Percentiles rank a stretch among this genome's conserved stretches.
phyloP scores from a whole-genome alignment of 2,797 vertebrate species.

The Galaxias olidus region DNA sequence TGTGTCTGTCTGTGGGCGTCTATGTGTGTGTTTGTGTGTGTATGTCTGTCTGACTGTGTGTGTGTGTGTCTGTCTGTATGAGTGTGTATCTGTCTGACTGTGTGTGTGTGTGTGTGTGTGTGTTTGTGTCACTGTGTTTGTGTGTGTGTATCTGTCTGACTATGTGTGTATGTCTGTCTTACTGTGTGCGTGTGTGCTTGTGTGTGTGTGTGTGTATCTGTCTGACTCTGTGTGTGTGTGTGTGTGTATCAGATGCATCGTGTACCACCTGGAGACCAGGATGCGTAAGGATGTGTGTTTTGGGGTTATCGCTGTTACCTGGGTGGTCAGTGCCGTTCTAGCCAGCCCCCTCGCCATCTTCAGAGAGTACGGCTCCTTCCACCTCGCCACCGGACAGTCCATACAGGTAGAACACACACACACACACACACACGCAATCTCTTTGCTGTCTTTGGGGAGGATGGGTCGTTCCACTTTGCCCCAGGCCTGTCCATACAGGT shows the following conservation, averaged over 20 bases:
- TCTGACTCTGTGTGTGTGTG: not conserved
- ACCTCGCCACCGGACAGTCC: slow-evolving; percentile 83
- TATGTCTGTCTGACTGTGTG: too few species aligned
- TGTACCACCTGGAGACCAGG: slow-evolving; percentile 91
- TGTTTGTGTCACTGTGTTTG: too few species aligned
- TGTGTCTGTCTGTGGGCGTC: too few species aligned
- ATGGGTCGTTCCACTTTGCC: too few species aligned
- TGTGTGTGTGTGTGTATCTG: too few species aligned
- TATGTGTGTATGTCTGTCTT: not conserved
- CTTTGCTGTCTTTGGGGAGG: too few species aligned
- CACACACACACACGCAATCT: not conserved
- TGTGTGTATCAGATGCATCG: slow-evolving; percentile 75
- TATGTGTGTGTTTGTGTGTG: too few species aligned
- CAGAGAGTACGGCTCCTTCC: slow-evolving; percentile 86
- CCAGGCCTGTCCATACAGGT: too few species aligned
- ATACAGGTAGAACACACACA: slow-evolving; percentile 64
- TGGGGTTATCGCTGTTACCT: slow-evolving; percentile 86
- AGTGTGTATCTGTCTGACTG: not conserved
- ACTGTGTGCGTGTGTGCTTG: not conserved
- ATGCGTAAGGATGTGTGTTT: slow-evolving; percentile 91
- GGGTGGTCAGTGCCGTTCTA: slow-evolving; percentile 86
- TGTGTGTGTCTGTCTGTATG: too few species aligned
- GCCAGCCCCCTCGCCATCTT: slow-evolving; percentile 94
- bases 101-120: not conserved
- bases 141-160: too few species aligned